Percentiles rank a stretch among this genome's conserved stretches.
Conservation (phyloP, 1,140 invertebrate species). For the Aphelenchoides fujianensis region DNA sequence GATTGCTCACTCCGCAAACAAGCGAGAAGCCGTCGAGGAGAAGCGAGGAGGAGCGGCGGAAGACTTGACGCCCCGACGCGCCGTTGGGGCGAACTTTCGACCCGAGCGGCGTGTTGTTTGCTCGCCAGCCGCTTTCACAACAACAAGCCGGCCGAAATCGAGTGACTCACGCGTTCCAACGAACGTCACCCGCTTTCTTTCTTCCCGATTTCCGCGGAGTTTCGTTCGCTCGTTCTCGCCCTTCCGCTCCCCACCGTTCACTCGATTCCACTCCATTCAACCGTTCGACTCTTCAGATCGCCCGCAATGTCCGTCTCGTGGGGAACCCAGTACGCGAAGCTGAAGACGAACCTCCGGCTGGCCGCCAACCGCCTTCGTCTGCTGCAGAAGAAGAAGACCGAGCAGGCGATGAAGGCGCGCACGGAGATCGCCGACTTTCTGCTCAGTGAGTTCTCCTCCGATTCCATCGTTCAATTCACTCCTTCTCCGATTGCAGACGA, state of each 20-base stretch:
- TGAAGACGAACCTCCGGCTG: conserved; percentile 90
- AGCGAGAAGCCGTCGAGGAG: no score
- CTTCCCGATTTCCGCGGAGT: no score
- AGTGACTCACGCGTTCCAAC: no score
- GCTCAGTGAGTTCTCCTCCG: conserved; percentile 62
- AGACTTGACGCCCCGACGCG: background rate
- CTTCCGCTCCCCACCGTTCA: background rate
- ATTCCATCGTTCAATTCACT: background rate
- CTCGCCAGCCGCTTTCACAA: conserved; percentile 1
- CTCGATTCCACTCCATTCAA: background rate
- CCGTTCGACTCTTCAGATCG: conserved; percentile 6
- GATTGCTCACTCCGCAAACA: no score
- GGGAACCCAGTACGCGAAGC: conserved; percentile 74
- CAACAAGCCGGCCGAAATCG: conserved; percentile 1
- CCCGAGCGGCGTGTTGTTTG: background rate
- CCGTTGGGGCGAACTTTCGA: background rate
- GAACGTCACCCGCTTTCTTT: no score
- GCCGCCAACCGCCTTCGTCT: conserved; percentile 88
- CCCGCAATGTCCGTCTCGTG: conserved; percentile 59
- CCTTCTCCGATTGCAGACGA: conserved; percentile 65
- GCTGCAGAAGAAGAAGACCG: conserved; percentile 95
- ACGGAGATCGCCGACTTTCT: conserved; percentile 97
- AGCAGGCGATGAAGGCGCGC: conserved; percentile 87
- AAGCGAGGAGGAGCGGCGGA: no score
- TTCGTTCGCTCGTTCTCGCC: background rate